Base-by-base conservation (phyloP, 92 coral and sea anemone genomes). In the Meandrina meandrites region DNA sequence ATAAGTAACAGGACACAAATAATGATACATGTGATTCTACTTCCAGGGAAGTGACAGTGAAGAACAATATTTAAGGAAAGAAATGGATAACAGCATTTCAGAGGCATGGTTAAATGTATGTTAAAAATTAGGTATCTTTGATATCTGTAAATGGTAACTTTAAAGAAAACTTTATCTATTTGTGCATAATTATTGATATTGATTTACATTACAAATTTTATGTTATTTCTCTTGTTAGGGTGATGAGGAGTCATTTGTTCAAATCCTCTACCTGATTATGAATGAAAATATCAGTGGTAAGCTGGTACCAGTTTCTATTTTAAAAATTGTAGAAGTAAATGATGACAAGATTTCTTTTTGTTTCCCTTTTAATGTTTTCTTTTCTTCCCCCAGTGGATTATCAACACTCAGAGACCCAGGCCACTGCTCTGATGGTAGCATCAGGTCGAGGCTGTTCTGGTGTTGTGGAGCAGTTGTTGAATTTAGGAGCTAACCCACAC, bases 361-460 rank as follows among this genome's bases (percentile, higher is more conserved):
- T n/a, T n/a, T n/a, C n/a, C n/a, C n/a, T n/a, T n/a, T n/a, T n/a
- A n/a, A n/a, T n/a, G 14, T 57, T 24, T 35, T 24, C 66, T 21
- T 69, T 22, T 37, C 47, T 27, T 47, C 67, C 0, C 37, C 3
- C 35, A 97, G 99, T 97, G 64, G 99, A 97, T 76, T 93, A 97
- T 84, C 99, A 95, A 83, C 99, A 97, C 88, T 93, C 98, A 2
- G 99, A 97, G 87, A 97, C 99, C 48, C 95, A 92, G 64, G 99
- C 98, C 31, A 97, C 99, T 16, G 89, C 99, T 17, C 89, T 97
- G 79, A 97, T 97, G 99, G 99, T 95, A 24, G 98, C 98, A 66
- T 91, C 99, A 76, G 99, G 99, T 18, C 92, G 99, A 48, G 99
- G 99, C 84, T 97, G 98, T 69, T 71, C 88, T 17, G 97, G 95